Evolutionary conservation across 2,113 vertebrate genomes (phyloP), one percentile per base, ranked within the genome.

Genomic region (Syngnathus typhle): DNA sequence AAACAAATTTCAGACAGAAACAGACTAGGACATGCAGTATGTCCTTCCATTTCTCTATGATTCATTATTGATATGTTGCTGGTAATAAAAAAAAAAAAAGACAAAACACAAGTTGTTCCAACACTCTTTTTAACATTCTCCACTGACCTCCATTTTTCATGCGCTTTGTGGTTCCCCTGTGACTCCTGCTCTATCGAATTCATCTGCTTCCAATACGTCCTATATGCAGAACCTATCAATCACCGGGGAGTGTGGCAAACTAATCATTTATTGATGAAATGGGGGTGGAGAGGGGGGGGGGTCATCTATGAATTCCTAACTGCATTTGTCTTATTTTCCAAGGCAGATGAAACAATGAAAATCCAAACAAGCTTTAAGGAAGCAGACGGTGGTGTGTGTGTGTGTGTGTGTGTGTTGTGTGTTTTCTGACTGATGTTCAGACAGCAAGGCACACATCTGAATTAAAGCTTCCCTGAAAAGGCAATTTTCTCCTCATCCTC

Each of bases 241-340:
- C 92, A 93, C 85, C 27, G 5, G 88, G 88, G 84, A 87, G 82
- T 63, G 85, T 88, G 85, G 86, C 74, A 90, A 91, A 90, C 89
- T 90, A 91, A 92, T 92, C 86, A 92, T 92, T 92, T 91, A 92
- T 92, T 93, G 90, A 92, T 92, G 87, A 88, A 90, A 91, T 58
- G 69, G 84, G 84, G 52, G 52, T 27, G 6, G 27, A 15, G 55
- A 1, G 15, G 37, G 36, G 16, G 58, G 19, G 18, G 58, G 9
- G 38, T 80, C 87, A 87, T 87, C 83, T 88, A 87, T 89, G 89
- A 90, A 91, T 91, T 90, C 90, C 88, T 87, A 87, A 91, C 86
- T 82, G 85, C 86, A 89, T 88, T 89, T 86, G 81, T 91, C 89
- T 91, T 90, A 92, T 93, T 91, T 92, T 92, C 91, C 90, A 92